Evolutionary conservation across 2,888 invertebrate species (phyloP).

Genomic region (Parnassius orleans): DNA sequence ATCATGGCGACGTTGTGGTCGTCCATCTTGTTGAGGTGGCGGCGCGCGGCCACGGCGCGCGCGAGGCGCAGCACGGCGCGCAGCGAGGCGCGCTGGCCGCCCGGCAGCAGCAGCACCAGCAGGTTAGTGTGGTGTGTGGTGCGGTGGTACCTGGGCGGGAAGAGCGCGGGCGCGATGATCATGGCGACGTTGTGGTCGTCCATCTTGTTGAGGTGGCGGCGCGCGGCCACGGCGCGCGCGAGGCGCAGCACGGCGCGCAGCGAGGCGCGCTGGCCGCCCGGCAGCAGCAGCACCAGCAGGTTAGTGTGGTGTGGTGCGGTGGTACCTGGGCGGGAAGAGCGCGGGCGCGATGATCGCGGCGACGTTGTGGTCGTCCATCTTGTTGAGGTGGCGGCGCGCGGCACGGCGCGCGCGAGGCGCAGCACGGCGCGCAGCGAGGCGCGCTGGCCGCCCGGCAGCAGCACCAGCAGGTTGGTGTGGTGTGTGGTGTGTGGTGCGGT

Average conservation of each 20-base stretch:
- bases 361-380: slow-evolving; percentile 95
- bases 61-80: slow-evolving; percentile 90
- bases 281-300: slow-evolving; percentile 89
- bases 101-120: slow-evolving; percentile 89
- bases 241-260: slow-evolving; percentile 89
- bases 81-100: slow-evolving; percentile 91
- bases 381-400: slow-evolving; percentile 85
- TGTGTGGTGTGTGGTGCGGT: background rate
- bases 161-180: slow-evolving; percentile 97
- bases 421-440: slow-evolving; percentile 90
- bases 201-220: slow-evolving; percentile 91
- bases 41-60: slow-evolving; percentile 85
- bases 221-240: slow-evolving; percentile 86
- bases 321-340: slow-evolving; percentile 88
- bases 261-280: slow-evolving; percentile 92
- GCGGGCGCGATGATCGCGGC: slow-evolving; percentile 98
- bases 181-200: slow-evolving; percentile 95
- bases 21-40: slow-evolving; percentile 92
- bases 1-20: slow-evolving; percentile 96
- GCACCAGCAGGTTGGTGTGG: slow-evolving; percentile 87
- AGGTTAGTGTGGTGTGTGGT: slow-evolving; percentile 75
- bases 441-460: slow-evolving; percentile 92
- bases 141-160: slow-evolving; percentile 84
- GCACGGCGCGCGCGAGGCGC: slow-evolving; percentile 89
- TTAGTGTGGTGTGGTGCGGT: slow-evolving; percentile 54